Conservation (phyloP, 2,113 vertebrate genomes). For the Anhinga rufa region DNA sequence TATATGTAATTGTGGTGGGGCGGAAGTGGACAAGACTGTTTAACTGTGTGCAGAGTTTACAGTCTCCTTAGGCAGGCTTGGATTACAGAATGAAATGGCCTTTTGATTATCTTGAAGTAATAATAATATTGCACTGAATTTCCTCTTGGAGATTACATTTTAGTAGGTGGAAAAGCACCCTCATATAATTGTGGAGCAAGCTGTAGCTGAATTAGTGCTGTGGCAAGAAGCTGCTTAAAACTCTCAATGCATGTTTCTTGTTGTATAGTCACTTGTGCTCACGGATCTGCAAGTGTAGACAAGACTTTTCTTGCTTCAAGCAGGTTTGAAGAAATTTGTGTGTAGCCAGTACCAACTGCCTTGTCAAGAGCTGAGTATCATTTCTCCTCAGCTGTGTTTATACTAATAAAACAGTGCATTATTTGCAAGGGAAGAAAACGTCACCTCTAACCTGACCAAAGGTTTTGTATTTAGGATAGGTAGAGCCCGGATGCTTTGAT, state of each 20-base stretch:
- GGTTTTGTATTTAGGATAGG: neutral
- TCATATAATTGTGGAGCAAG: neutral
- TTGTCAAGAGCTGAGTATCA: neutral
- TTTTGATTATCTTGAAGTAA: neutral
- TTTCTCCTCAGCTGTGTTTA: neutral
- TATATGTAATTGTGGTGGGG: neutral
- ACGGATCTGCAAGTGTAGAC: neutral
- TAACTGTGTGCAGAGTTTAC: neutral
- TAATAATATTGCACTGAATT: neutral
- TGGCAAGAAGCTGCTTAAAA: neutral
- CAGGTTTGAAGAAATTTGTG: neutral
- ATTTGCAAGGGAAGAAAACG: neutral
- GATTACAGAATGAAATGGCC: neutral
- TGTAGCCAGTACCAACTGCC: neutral
- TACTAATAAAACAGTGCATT: neutral
- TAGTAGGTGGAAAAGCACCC: neutral
- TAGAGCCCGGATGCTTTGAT: neutral
- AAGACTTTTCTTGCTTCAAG: neutral
- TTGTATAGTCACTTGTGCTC: neutral
- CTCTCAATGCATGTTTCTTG: neutral
- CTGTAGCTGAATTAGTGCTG: neutral
- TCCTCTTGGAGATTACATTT: rapidly evolving
- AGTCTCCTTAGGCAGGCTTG: neutral
- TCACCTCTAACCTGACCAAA: neutral
- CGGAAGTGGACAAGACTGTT: neutral